phyloP scores from a whole-genome alignment of 2,888 invertebrate species.

The Drosophila mayaguana region DNA sequence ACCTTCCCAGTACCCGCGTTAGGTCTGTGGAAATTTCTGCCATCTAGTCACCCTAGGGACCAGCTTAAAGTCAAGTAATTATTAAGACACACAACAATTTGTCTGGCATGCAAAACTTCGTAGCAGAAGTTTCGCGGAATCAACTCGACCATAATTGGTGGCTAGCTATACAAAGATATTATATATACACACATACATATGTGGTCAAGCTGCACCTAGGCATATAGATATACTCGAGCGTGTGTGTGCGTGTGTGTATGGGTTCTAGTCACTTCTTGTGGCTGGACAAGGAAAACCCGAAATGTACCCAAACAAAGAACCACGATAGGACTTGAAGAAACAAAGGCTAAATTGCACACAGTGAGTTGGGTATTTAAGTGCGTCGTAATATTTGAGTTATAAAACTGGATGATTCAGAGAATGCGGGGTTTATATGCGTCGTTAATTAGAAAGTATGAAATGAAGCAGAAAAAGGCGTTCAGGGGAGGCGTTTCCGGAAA shows the following conservation, averaged over 20 bases:
- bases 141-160: conserved; percentile 25
- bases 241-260: not conserved
- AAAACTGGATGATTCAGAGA: conserved; percentile 1
- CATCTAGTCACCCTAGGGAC: not conserved
- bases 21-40: conserved; percentile 14
- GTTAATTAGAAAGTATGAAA: not conserved
- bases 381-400: conserved; percentile 2
- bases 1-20: too few species aligned
- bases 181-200: conserved; percentile 1
- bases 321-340: not conserved
- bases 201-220: not conserved
- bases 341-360: conserved; percentile 4
- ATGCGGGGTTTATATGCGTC: not conserved
- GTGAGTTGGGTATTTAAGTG: conserved; percentile 10
- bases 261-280: conserved; percentile 6
- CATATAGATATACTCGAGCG: not conserved
- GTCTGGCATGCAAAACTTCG: conserved; percentile 32
- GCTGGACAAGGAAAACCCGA: conserved; percentile 6
- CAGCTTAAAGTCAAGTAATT: conserved; percentile 12
- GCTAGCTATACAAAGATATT: not conserved
- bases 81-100: not conserved
- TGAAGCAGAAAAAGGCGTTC: not conserved
- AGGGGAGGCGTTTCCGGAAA: too few species aligned
- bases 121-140: conserved; percentile 28
- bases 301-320: not conserved